phyloP scores from a whole-genome alignment of 2,888 invertebrate genomes.

The Frankliniella fusca region DNA sequence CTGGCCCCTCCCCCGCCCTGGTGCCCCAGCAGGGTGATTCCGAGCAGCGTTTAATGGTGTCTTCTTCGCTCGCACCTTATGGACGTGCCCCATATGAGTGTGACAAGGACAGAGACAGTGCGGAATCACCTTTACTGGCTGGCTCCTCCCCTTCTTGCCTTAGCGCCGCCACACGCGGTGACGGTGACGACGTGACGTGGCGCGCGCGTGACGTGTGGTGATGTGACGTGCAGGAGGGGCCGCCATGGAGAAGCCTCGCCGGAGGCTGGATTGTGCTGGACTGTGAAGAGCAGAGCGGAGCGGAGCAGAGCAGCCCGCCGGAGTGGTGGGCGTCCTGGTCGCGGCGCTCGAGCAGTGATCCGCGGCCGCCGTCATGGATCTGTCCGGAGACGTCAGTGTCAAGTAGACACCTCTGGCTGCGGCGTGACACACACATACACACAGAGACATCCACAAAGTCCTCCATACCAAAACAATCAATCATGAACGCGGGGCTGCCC shows the following conservation, averaged over 20 bases:
- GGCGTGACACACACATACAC: background rate
- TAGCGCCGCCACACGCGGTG: background rate
- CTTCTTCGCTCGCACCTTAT: no score
- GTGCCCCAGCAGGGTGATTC: background rate
- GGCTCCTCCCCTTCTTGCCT: background rate
- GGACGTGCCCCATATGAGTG: no score
- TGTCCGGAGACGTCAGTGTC: slow-evolving; percentile 24
- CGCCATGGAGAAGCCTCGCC: background rate
- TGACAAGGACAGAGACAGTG: no score
- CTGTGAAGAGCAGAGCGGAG: no score
- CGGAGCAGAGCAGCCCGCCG: no score
- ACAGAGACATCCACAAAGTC: background rate
- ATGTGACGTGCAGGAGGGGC: background rate
- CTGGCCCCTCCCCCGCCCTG: background rate
- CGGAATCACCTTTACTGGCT: no score
- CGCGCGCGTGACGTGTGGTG: background rate
- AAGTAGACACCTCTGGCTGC: background rate
- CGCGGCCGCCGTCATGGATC: background rate
- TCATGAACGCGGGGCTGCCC: background rate
- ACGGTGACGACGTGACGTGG: background rate
- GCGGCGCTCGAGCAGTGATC: background rate
- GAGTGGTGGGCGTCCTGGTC: background rate
- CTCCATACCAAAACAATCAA: background rate
- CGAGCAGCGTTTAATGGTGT: no score
- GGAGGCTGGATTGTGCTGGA: background rate